phyloP scores from a whole-genome alignment of 2,888 invertebrate species.

The Tineola bisselliella region DNA sequence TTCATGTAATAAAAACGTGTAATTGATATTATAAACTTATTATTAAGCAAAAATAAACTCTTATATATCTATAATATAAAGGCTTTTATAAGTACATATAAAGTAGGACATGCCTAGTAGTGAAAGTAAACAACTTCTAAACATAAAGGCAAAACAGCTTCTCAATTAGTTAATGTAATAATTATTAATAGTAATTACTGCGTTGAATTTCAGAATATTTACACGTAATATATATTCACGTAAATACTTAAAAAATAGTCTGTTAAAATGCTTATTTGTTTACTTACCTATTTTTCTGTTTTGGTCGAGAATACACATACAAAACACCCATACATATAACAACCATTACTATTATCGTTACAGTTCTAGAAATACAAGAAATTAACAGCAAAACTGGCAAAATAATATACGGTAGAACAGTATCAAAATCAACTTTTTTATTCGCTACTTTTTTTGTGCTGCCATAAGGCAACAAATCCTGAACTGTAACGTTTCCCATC shows the following conservation, averaged over 20 bases:
- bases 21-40: no score
- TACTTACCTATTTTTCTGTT: slow-evolving; percentile 51
- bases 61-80: no score
- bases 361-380: slow-evolving; percentile 40
- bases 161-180: no score
- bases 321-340: slow-evolving; percentile 51
- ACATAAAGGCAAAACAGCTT: no score
- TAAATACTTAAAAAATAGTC: no score
- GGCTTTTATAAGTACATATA: no score
- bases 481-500: slow-evolving; percentile 38
- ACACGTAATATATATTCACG: background rate
- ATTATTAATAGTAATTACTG: no score
- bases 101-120: no score
- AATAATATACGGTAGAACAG: slow-evolving; percentile 48
- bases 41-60: no score
- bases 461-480: slow-evolving; percentile 37
- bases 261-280: background rate
- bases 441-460: slow-evolving; percentile 29
- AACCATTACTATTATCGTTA: slow-evolving; percentile 48
- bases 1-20: no score
- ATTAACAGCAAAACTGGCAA: slow-evolving; percentile 43
- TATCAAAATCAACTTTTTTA: slow-evolving; percentile 47
- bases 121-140: no score
- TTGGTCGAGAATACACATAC: slow-evolving; percentile 50
- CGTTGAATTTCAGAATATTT: no score